phyloP scores from a whole-genome alignment of 1,140 invertebrate species.

The Harpegnathos saltator region DNA sequence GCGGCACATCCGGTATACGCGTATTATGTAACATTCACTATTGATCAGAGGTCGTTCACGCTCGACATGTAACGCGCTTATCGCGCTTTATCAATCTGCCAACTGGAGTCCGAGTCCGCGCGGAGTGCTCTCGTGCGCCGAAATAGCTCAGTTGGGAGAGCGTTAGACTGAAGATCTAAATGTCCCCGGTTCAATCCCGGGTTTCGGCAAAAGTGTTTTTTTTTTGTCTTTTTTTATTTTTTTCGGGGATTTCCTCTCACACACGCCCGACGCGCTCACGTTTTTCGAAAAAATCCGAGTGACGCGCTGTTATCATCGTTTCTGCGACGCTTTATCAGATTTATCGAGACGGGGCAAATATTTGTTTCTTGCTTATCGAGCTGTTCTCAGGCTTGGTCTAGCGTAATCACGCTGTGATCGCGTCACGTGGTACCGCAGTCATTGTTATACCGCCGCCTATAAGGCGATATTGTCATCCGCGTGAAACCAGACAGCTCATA shows the following conservation, averaged over 20 bases:
- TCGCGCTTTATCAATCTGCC: constrained; percentile 27
- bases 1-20: background rate
- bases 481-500: constrained; percentile 9
- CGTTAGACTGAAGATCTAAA: constrained; percentile 66
- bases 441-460: background rate
- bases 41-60: constrained; percentile 55
- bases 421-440: too few species aligned
- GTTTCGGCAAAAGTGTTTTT: constrained; percentile 16
- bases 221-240: constrained; percentile 2
- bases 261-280: too few species aligned
- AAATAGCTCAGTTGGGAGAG: constrained; percentile 66
- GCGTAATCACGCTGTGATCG: background rate
- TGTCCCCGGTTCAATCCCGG: constrained; percentile 58
- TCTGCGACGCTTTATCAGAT: background rate
- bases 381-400: background rate
- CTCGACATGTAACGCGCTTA: constrained; percentile 25
- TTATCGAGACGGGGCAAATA: background rate
- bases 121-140: background rate
- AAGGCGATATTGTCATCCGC: background rate
- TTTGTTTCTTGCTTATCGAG: background rate
- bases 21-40: constrained; percentile 51
- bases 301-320: background rate
- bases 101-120: constrained; percentile 9
- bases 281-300: background rate
- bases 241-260: too few species aligned